phyloP scores from a whole-genome alignment of 1,140 invertebrate species.

The Diplogasteroides magnus region DNA sequence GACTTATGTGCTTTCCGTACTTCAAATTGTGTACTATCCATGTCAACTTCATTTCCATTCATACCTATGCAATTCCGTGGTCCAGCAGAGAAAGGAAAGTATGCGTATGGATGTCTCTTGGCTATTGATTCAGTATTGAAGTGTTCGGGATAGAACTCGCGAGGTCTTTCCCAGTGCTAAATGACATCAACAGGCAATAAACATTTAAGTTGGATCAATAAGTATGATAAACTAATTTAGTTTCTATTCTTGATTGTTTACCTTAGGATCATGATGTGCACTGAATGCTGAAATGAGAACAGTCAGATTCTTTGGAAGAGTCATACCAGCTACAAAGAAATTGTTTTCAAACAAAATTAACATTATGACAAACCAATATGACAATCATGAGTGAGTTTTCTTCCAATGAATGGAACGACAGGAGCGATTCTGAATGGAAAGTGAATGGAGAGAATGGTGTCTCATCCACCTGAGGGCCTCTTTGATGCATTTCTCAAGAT shows the following conservation, averaged over 20 bases:
- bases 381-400: constrained; percentile 68
- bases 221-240: constrained; percentile 46
- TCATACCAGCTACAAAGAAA: too few species aligned
- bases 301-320: too few species aligned
- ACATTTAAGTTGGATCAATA: constrained; percentile 60
- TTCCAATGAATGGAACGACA: constrained; percentile 66
- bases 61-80: constrained; percentile 58
- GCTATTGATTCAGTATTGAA: constrained; percentile 74
- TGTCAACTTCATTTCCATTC: constrained; percentile 4
- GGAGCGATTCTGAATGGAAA: constrained; percentile 67
- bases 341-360: too few species aligned
- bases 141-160: constrained; percentile 80
- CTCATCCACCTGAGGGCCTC: too few species aligned
- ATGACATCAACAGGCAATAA: constrained; percentile 63
- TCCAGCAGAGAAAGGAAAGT: too few species aligned
- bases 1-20: too few species aligned
- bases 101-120: too few species aligned
- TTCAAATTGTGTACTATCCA: too few species aligned
- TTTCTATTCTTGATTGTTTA: constrained; percentile 50
- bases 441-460: too few species aligned
- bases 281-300: too few species aligned
- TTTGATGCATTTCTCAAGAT: constrained; percentile 73
- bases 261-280: too few species aligned
- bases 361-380: too few species aligned
- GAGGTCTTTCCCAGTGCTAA: constrained; percentile 76